phyloP scores from a whole-genome alignment of 2,113 vertebrate species.

The Thalassarche chlororhynchos region DNA sequence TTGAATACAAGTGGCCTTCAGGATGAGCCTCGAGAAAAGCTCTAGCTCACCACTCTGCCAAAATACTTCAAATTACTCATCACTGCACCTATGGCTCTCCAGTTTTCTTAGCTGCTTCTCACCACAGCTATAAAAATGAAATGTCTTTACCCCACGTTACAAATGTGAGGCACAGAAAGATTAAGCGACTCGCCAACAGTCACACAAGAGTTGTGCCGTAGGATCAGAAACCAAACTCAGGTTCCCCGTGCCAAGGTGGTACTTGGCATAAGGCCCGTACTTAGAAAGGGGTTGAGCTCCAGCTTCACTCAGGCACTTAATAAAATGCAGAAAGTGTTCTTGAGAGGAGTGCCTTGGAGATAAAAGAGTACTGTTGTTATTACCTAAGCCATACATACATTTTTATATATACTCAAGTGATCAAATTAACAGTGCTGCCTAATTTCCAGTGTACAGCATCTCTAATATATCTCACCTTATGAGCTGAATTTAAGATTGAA shows the following conservation, averaged over 20 bases:
- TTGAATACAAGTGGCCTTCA: background rate
- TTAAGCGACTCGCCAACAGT: accelerated
- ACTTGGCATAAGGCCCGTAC: background rate
- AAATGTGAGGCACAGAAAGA: background rate
- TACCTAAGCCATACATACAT: background rate
- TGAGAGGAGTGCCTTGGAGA: background rate
- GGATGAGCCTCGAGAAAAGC: background rate
- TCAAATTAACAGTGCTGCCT: background rate
- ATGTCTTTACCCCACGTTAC: background rate
- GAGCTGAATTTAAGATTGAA: background rate
- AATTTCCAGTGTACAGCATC: background rate
- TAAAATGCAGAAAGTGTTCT: background rate
- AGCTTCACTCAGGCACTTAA: background rate
- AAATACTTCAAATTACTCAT: background rate
- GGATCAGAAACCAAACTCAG: background rate
- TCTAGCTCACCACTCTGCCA: background rate
- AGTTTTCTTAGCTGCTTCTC: background rate
- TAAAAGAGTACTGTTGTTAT: background rate
- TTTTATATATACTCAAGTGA: background rate
- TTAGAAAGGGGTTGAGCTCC: background rate
- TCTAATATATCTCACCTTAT: background rate
- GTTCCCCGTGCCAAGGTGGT: background rate
- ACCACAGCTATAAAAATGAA: background rate
- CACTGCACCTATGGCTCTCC: background rate
- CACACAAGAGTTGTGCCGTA: accelerated